Percentiles rank a stretch among this genome's conserved stretches.
phyloP scores from a whole-genome alignment of 2,888 invertebrate genomes.

The Itoplectis maculator region DNA sequence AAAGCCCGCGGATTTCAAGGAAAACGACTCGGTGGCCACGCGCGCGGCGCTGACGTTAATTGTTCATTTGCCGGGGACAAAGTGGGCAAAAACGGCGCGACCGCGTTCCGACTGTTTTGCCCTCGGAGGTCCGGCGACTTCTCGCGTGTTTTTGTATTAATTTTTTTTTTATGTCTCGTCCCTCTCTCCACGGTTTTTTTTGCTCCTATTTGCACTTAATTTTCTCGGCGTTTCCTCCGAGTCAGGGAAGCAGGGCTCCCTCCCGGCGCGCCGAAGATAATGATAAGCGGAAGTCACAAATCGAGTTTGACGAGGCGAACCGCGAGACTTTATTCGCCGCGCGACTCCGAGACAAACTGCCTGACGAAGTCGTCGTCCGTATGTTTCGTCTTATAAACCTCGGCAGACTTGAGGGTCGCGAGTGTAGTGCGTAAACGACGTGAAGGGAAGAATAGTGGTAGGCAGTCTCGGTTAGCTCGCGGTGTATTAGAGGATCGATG shows the following conservation, averaged over 20 bases:
- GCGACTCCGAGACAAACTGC: conserved; percentile 40
- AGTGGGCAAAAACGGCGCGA: conserved; percentile 56
- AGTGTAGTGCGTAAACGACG: not conserved
- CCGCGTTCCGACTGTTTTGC: too few relatives aligned
- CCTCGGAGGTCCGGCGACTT: not conserved
- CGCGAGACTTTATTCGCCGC: conserved; percentile 54
- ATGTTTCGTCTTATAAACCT: not conserved
- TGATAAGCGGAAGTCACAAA: conserved; percentile 68
- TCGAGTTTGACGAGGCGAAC: conserved; percentile 67
- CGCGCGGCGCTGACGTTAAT: conserved; percentile 49
- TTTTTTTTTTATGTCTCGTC: conserved; percentile 5
- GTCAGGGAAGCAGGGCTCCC: too few relatives aligned
- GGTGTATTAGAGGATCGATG: conserved; percentile 53
- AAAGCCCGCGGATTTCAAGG: not conserved
- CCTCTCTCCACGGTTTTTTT: conserved; percentile 21
- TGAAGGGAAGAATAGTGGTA: conserved; percentile 20
- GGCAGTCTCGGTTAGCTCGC: conserved; percentile 10
- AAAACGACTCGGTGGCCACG: not conserved
- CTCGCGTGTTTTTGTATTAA: conserved; percentile 22
- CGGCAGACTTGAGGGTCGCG: not conserved
- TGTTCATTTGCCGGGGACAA: conserved; percentile 61
- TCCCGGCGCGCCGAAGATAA: conserved; percentile 64
- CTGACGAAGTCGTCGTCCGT: not conserved
- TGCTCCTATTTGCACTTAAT: conserved; percentile 13
- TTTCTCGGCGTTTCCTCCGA: conserved; percentile 15